These are phyloP conservation scores for Strix occidentalis DNA, from an alignment of 2,797 vertebrate genomes.

Conservation along the genomic window DNA sequence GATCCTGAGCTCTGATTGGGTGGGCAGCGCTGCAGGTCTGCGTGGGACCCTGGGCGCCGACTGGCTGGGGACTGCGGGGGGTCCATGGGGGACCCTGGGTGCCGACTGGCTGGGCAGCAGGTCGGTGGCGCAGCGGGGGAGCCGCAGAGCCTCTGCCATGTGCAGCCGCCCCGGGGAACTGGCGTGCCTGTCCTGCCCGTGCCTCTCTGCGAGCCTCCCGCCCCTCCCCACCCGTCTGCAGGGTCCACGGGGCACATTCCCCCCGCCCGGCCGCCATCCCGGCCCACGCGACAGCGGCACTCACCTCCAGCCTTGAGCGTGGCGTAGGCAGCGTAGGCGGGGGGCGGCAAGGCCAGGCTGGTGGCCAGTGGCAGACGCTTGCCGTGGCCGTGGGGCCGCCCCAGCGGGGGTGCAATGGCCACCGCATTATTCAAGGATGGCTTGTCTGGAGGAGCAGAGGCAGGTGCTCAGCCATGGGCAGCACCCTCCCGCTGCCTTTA, in stretches of 20 bases:
- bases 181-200: neutral
- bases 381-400: slow-evolving; percentile 82
- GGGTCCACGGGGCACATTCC: fast-evolving
- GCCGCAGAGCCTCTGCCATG: neutral
- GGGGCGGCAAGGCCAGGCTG: slow-evolving; percentile 67
- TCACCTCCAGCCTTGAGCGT: slow-evolving; percentile 89
- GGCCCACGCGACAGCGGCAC: neutral
- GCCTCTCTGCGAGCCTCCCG: fast-evolving
- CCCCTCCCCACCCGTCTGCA: fast-evolving
- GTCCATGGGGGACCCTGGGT: neutral
- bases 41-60: neutral
- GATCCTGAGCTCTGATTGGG: neutral
- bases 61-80: neutral
- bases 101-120: neutral
- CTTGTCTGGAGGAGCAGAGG: slow-evolving; percentile 77
- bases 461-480: neutral
- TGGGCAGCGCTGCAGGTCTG: fast-evolving
- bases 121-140: neutral
- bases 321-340: slow-evolving; percentile 84
- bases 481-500: fast-evolving
- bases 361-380: slow-evolving; percentile 74
- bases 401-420: slow-evolving; percentile 76
- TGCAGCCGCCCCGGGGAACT: neutral
- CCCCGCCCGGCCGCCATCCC: fast-evolving
- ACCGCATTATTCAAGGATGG: slow-evolving; percentile 85